A percentile compares a stretch with the other conserved stretches of the same genome.
Evolutionary conservation across 2,888 invertebrate species (phyloP).

Genomic region (Apodemia hepburni): DNA sequence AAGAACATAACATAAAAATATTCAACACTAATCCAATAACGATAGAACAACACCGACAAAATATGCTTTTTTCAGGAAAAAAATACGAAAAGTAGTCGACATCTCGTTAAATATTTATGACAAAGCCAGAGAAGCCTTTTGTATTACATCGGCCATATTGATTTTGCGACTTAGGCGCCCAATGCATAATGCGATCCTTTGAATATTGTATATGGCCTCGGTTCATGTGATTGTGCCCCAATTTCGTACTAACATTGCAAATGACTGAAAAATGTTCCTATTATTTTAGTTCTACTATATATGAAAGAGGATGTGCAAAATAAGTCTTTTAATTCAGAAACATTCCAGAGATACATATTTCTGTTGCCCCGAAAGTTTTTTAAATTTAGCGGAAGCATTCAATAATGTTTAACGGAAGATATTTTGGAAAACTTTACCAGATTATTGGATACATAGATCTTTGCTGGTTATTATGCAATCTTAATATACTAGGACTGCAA

Average conservation of each 20-base stretch:
- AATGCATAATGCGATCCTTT: conserved; percentile 64
- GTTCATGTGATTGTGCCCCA: conserved; percentile 34
- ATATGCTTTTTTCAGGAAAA: conserved; percentile 28
- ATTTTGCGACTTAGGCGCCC: conserved; percentile 63
- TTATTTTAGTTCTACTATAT: background rate
- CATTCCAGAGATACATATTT: no score
- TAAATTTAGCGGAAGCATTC: no score
- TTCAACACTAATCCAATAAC: conserved; percentile 34
- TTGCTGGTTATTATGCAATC: no score
- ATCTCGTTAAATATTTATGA: conserved; percentile 67
- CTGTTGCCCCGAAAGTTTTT: background rate
- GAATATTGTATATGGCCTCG: conserved; percentile 59
- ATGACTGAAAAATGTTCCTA: background rate
- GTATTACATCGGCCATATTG: conserved; percentile 64
- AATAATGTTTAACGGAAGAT: no score
- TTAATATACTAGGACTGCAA: no score
- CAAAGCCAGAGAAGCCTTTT: conserved; percentile 55
- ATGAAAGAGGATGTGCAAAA: no score
- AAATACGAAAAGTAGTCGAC: conserved; percentile 37
- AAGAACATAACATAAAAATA: conserved; percentile 21
- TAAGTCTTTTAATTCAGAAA: no score
- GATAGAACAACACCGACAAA: conserved; percentile 29
- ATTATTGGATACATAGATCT: no score
- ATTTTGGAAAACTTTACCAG: no score
- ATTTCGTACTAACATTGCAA: conserved; percentile 17